These are phyloP conservation scores for Bothrops alternatus DNA, from an alignment of 2,797 vertebrate species.

Conservation along the genomic window DNA sequence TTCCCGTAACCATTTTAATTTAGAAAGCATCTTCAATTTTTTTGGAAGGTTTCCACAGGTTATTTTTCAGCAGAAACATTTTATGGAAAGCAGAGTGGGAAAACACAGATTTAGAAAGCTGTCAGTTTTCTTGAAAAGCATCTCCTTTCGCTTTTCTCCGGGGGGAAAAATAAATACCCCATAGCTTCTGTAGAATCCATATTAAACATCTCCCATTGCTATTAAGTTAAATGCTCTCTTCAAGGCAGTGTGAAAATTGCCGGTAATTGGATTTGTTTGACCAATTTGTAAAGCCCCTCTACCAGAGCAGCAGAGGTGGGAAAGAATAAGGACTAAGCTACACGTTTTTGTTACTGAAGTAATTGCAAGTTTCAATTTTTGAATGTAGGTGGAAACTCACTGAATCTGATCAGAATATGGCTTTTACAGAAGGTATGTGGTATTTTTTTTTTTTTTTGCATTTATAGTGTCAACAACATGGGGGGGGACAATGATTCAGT, in stretches of 20 bases:
- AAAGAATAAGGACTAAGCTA: background rate
- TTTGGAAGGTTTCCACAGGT: conserved; percentile 34
- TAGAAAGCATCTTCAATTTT: conserved; percentile 43
- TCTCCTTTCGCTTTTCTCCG: background rate
- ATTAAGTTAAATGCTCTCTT: background rate
- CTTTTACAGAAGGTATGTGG: too few species aligned
- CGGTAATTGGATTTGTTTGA: conserved; percentile 23
- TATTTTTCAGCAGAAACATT: background rate
- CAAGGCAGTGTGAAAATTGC: conserved; percentile 27
- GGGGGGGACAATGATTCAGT: background rate
- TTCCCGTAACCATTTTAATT: conserved; percentile 40
- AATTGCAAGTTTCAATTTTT: background rate
- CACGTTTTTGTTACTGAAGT: background rate
- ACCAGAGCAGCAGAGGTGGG: background rate
- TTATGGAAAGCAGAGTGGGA: background rate
- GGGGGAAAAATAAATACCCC: background rate
- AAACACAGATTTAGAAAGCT: background rate
- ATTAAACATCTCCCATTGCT: conserved; percentile 10
- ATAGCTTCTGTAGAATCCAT: conserved; percentile 1
- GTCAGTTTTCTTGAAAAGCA: background rate
- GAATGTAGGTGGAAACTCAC: background rate
- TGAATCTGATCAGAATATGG: background rate
- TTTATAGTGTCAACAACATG: background rate
- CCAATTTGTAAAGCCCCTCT: conserved; percentile 15
- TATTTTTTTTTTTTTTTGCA: background rate